Evolutionary conservation across 2,888 invertebrate species (phyloP).

Genomic region (Melieria crassipennis): DNA sequence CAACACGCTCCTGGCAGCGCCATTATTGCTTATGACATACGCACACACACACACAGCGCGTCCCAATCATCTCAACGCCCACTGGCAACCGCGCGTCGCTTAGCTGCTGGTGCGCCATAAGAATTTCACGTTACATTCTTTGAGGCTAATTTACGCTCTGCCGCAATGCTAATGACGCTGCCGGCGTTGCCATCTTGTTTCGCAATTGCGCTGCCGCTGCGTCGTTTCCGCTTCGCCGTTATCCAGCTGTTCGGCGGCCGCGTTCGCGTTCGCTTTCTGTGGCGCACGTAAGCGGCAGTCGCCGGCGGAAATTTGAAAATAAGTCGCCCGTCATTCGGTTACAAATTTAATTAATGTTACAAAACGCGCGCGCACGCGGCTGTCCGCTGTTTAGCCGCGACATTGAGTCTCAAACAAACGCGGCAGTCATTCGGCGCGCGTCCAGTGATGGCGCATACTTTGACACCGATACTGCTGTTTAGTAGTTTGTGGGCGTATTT

Average conservation of each 20-base stretch:
- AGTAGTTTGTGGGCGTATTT: too few relatives aligned
- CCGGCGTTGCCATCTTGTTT: conserved; percentile 16
- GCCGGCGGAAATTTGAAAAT: conserved; percentile 20
- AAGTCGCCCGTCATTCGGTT: conserved; percentile 15
- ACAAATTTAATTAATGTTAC: conserved; percentile 27
- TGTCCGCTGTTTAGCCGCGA: too few relatives aligned
- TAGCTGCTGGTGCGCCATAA: background rate
- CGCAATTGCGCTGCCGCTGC: background rate
- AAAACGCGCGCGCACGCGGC: background rate
- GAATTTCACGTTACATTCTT: conserved; percentile 8
- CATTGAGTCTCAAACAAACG: too few relatives aligned
- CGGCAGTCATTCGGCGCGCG: too few relatives aligned
- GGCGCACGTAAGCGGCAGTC: background rate
- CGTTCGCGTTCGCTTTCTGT: background rate
- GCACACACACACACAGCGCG: conserved; percentile 33
- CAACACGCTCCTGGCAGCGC: background rate
- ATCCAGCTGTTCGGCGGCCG: background rate
- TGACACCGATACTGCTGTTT: too few relatives aligned
- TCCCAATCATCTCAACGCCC: too few relatives aligned
- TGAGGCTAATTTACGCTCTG: conserved; percentile 13
- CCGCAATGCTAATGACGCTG: conserved; percentile 20
- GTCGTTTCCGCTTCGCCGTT: background rate
- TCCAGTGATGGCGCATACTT: too few relatives aligned
- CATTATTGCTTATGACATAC: conserved; percentile 12
- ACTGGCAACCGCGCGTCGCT: too few relatives aligned